Percentiles rank a stretch among this genome's conserved stretches.
These are phyloP conservation scores for Apamea monoglypha DNA, from an alignment of 2,888 invertebrate genomes.

Conservation along the genomic window DNA sequence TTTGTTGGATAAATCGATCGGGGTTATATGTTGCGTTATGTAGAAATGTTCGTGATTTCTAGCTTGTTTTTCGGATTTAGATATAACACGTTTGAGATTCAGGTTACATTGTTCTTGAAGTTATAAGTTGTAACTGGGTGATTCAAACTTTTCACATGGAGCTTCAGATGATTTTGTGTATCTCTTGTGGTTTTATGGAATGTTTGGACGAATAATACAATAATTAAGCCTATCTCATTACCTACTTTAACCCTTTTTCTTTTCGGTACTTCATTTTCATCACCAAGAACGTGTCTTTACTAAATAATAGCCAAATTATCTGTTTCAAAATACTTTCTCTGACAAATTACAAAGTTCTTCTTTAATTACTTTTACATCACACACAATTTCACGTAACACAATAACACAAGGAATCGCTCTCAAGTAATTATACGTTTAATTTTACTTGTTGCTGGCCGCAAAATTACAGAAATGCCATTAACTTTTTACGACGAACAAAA, in stretches of 20 bases:
- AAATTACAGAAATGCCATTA: conserved; percentile 85
- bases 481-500: conserved; percentile 88
- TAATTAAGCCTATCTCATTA: not conserved
- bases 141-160: not conserved
- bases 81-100: not conserved
- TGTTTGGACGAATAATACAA: not conserved
- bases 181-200: not conserved
- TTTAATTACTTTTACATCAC: conserved; percentile 29
- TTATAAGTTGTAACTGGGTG: not conserved
- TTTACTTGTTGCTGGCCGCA: conserved; percentile 85
- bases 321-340: not conserved
- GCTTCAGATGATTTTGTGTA: not conserved
- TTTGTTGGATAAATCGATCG: conserved; percentile 62
- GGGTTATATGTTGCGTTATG: conserved; percentile 25
- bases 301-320: not conserved
- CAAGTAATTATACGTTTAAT: conserved; percentile 85
- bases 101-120: not conserved
- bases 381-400: conserved; percentile 55
- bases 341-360: not conserved
- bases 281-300: not conserved
- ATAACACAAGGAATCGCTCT: conserved; percentile 70
- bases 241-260: not conserved
- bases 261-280: not conserved
- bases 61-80: conserved; percentile 5
- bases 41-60: conserved; percentile 10